phyloP scores from a whole-genome alignment of 2,113 vertebrate genomes.

The Pachycephala philippinensis region DNA sequence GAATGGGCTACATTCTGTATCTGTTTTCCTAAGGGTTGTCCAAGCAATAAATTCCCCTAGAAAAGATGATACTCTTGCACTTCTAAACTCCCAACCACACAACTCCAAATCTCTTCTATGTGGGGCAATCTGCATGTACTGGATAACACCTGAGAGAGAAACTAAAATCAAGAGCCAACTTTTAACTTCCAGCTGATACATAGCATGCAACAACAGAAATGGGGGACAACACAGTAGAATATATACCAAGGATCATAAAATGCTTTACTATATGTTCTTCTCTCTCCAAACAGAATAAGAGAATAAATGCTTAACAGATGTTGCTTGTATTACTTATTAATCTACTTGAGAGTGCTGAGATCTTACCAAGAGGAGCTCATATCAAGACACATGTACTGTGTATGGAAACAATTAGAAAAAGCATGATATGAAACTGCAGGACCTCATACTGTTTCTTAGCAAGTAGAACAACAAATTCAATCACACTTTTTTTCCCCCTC shows the following conservation, averaged over 20 bases:
- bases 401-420: not conserved
- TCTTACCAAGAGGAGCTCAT: not conserved
- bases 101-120: not conserved
- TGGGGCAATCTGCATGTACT: not conserved
- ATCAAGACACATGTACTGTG: not conserved
- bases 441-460: not conserved
- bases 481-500: fast-evolving
- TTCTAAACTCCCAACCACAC: not conserved
- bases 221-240: fast-evolving
- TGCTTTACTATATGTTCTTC: not conserved
- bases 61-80: not conserved
- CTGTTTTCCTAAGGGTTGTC: not conserved
- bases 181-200: not conserved
- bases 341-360: not conserved
- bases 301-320: not conserved
- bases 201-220: not conserved
- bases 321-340: not conserved
- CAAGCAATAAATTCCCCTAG: not conserved
- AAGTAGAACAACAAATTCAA: not conserved
- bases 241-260: not conserved
- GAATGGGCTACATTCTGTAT: not conserved
- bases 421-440: not conserved
- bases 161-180: not conserved
- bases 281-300: not conserved
- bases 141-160: not conserved